These are phyloP conservation scores for Thalassaphorura encarpata DNA, from an alignment of 1,140 invertebrate species.

Conservation along the genomic window DNA sequence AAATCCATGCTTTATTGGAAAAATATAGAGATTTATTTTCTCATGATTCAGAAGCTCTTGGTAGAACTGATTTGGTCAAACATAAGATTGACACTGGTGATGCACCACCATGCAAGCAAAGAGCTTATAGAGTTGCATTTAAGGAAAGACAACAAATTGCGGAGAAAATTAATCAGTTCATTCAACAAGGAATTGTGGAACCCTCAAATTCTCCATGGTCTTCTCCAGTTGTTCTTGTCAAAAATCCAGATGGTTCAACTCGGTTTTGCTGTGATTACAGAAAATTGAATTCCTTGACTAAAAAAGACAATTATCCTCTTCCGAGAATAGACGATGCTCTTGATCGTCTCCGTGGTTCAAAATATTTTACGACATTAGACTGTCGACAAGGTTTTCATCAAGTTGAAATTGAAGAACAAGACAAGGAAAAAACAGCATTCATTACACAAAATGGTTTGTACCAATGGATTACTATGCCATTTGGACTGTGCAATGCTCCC, in stretches of 20 bases:
- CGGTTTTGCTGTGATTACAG: slow-evolving; percentile 42
- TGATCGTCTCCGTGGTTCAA: slow-evolving; percentile 35
- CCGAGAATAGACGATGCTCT: slow-evolving; percentile 42
- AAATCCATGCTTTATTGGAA: slow-evolving; percentile 35
- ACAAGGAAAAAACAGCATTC: slow-evolving; percentile 38
- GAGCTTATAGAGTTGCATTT: slow-evolving; percentile 32
- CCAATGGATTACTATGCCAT: slow-evolving; percentile 39
- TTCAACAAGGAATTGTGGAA: slow-evolving; percentile 36
- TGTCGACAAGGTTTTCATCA: slow-evolving; percentile 43
- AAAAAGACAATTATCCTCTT: slow-evolving; percentile 39
- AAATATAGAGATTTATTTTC: slow-evolving; percentile 34
- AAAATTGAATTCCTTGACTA: slow-evolving; percentile 38
- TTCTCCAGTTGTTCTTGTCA: slow-evolving; percentile 38
- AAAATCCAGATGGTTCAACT: slow-evolving; percentile 40
- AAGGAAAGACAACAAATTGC: slow-evolving; percentile 32
- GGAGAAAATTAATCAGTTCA: slow-evolving; percentile 36
- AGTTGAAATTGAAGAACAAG: slow-evolving; percentile 35
- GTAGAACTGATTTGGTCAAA: slow-evolving; percentile 1
- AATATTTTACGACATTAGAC: slow-evolving; percentile 41
- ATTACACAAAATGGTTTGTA: slow-evolving; percentile 34
- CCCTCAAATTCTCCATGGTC: slow-evolving; percentile 38
- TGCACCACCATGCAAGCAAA: slow-evolving; percentile 32
- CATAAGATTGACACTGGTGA: slow-evolving; percentile 35
- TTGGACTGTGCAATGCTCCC: slow-evolving; percentile 41
- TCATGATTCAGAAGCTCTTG: slow-evolving; percentile 12